Conservation (phyloP, 1,140 invertebrate species). For the Amphibalanus amphitrite region DNA sequence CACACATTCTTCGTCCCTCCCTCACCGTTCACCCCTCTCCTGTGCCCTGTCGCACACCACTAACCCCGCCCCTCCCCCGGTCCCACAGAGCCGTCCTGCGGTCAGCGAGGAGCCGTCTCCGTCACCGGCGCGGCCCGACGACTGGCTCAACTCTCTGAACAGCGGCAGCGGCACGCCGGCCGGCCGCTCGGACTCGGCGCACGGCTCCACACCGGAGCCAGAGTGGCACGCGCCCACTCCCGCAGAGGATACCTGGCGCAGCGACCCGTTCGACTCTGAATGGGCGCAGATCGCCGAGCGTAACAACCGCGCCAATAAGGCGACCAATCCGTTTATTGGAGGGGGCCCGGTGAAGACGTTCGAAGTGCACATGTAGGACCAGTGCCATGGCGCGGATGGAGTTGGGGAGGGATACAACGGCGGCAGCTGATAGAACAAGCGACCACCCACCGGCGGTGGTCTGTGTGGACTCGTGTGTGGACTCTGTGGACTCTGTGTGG, state of each 20-base stretch:
- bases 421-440: not conserved
- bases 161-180: not conserved
- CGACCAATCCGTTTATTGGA: slow-evolving; percentile 31
- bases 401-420: not conserved
- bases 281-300: slow-evolving; percentile 45
- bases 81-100: no score
- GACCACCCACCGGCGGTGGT: no score
- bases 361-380: slow-evolving; percentile 35
- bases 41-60: no score
- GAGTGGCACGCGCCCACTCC: slow-evolving; percentile 5
- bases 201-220: slow-evolving; percentile 8
- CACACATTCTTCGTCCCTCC: no score
- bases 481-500: no score
- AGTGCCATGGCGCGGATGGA: slow-evolving; percentile 1
- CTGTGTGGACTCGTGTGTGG: not conserved
- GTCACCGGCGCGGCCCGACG: not conserved
- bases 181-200: not conserved
- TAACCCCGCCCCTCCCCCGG: no score
- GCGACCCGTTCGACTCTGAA: slow-evolving; percentile 70
- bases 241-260: slow-evolving; percentile 1
- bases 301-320: slow-evolving; percentile 20
- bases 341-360: slow-evolving; percentile 34
- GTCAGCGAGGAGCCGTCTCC: no score
- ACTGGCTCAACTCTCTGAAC: not conserved
- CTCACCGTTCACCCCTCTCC: no score